A percentile compares a stretch with the other conserved stretches of the same genome.
These are phyloP conservation scores for Equus quagga DNA, from an alignment of 2,113 vertebrate genomes.

Conservation along the genomic window DNA sequence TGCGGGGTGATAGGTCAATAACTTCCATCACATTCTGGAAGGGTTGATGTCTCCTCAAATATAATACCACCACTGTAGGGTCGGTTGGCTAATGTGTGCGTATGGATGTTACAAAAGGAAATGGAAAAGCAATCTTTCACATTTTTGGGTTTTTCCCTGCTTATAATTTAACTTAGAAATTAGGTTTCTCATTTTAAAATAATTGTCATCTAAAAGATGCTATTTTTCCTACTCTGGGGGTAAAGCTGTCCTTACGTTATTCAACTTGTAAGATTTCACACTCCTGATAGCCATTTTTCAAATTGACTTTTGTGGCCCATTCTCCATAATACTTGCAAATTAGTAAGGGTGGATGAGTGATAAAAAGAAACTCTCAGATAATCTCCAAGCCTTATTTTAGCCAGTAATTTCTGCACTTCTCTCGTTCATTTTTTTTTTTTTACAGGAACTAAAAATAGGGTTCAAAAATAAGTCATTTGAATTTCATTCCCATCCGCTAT, in stretches of 20 bases:
- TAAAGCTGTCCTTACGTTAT: background rate
- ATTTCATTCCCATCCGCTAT: background rate
- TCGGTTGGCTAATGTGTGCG: background rate
- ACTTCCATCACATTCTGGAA: background rate
- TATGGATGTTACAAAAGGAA: background rate
- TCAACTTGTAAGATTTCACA: background rate
- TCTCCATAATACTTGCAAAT: constrained; percentile 62
- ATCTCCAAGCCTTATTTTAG: constrained; percentile 15
- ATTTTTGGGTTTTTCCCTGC: background rate
- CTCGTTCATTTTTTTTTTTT: background rate
- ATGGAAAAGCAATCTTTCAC: background rate
- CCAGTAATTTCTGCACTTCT: background rate
- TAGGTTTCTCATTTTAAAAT: constrained; percentile 31
- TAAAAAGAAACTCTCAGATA: constrained; percentile 23
- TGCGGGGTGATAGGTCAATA: background rate
- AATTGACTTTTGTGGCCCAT: background rate
- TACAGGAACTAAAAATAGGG: constrained; percentile 14
- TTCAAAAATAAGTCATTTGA: constrained; percentile 38
- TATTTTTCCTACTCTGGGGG: background rate
- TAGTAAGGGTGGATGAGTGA: background rate
- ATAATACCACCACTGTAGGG: fast-evolving
- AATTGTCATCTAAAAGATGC: background rate
- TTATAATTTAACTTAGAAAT: constrained; percentile 39
- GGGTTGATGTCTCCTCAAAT: background rate
- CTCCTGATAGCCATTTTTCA: constrained; percentile 24